These are phyloP conservation scores for Poecilia velifera DNA, from an alignment of 2,797 vertebrate species.

Conservation along the genomic window DNA sequence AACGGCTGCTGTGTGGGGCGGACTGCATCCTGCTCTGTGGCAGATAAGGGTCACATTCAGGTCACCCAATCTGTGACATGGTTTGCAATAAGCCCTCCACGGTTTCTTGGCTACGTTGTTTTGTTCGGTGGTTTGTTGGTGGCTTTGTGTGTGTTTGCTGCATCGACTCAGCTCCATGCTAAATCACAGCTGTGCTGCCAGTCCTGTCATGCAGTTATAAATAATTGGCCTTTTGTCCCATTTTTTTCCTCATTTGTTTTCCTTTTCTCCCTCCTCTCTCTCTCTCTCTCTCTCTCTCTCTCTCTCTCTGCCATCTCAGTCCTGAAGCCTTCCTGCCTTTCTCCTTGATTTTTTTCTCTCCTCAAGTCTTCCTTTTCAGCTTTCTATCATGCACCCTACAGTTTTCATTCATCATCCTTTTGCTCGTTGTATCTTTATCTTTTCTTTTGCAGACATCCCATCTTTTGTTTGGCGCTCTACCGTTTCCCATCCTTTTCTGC, in stretches of 20 bases:
- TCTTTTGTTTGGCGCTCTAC: slow-evolving; percentile 22
- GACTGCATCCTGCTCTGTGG: neutral
- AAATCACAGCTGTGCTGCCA: slow-evolving; percentile 48
- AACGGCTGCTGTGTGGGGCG: neutral
- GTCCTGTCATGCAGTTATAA: slow-evolving; percentile 66
- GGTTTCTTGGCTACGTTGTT: slow-evolving; percentile 8
- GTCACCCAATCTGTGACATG: neutral
- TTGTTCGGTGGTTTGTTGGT: slow-evolving; percentile 23
- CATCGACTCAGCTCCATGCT: slow-evolving; percentile 38
- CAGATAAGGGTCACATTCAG: slow-evolving; percentile 18
- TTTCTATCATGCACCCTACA: slow-evolving; percentile 11
- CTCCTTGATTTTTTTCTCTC: slow-evolving; percentile 10
- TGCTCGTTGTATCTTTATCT: slow-evolving; percentile 18
- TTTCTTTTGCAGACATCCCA: slow-evolving; percentile 4
- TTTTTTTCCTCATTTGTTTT: slow-evolving; percentile 65
- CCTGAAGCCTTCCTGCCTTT: slow-evolving; percentile 16
- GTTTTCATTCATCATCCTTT: slow-evolving; percentile 8
- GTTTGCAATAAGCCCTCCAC: slow-evolving; percentile 9
- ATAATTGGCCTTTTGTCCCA: slow-evolving; percentile 77
- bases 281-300: neutral
- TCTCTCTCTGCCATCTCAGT: slow-evolving; percentile 37
- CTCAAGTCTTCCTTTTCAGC: neutral
- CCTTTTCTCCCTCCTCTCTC: slow-evolving; percentile 22
- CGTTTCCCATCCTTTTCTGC: neutral
- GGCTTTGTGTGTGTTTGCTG: slow-evolving; percentile 32